Conservation (phyloP, 2,797 vertebrate genomes). For the Uromys caudimaculatus region DNA sequence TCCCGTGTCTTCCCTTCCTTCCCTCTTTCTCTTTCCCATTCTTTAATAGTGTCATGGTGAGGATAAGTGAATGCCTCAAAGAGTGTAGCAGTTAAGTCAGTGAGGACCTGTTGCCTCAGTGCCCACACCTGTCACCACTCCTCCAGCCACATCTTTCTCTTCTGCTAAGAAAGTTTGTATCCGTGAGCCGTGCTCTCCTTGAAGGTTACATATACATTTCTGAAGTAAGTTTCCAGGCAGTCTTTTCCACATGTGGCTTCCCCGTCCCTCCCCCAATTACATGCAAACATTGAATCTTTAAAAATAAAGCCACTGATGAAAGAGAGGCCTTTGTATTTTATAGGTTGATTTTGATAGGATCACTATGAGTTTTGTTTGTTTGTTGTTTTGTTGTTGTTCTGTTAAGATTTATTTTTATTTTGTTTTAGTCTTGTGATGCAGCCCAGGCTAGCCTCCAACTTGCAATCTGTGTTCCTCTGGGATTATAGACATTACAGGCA, state of each 20-base stretch:
- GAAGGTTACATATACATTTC: conserved; percentile 8
- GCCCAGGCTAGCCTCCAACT: neutral
- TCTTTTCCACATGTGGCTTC: neutral
- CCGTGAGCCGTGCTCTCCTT: neutral
- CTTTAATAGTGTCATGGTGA: neutral
- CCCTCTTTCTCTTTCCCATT: neutral
- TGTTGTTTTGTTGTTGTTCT: neutral
- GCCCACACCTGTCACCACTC: neutral
- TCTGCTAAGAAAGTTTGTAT: neutral
- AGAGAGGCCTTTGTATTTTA: neutral
- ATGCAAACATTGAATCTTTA: conserved; percentile 1
- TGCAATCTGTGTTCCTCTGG: neutral
- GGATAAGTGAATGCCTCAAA: conserved; percentile 50
- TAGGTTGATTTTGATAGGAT: neutral
- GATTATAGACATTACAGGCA: neutral
- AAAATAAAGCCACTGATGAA: neutral
- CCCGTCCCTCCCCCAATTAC: neutral
- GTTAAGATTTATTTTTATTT: neutral
- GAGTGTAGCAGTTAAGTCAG: neutral
- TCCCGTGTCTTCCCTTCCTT: neutral
- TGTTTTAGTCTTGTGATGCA: neutral
- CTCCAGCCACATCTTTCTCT: neutral
- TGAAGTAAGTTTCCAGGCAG: neutral
- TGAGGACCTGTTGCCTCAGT: neutral
- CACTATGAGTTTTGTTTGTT: neutral